Evolutionary conservation across 1,140 invertebrate genomes (phyloP), one percentile per base, ranked within the genome.

Genomic region (Tribolium castaneum): DNA sequence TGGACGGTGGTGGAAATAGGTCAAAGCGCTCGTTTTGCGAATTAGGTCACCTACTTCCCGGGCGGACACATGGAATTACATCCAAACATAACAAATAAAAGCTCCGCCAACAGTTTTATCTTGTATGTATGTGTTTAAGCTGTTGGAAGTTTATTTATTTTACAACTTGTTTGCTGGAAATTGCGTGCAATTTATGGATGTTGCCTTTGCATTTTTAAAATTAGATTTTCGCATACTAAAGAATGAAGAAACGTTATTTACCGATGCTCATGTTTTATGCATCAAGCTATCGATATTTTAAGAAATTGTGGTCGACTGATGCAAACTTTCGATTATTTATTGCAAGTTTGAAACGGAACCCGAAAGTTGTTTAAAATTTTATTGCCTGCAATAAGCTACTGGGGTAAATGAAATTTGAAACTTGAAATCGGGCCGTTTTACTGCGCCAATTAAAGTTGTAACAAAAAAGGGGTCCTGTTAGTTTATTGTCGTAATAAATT

Each of bases 21-120:
- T 78, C 77, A 74, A 74, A 59, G 66, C 22, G 52, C 19, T 62
- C 51, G 30, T 73, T 74, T 59, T 25, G 19, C 52, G 54, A 78
- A 74, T 73, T 78, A 13, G 77, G 77, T 78, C 70, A 78, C 77
- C 77, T 66, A 78, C 70, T 78, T 78, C 70, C 51, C 76, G 56
- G 75, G 39, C 35, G 51, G 25, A 77, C 22, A 52, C 25, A 50
- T 54, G 66, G 66, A 54, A 77, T 54, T 77, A 52, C 22, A 35
- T 66, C 59, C 62, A 51, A 71, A 77, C 66, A 77, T 56, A 56
- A 54, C 52, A 77, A 77, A 77, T 52, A 77, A 71, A 71, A 71
- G 49, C 45, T 73, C 50, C 12, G 25, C 45, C 22, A 56, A 50
- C 71, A 51, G 50, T 73, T 73, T 56, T 56, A 73, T 51, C 71